Evolutionary conservation across 2,113 vertebrate species (phyloP), one percentile per base, ranked within the genome.

Genomic region (Tenebrosternarchus preto): DNA sequence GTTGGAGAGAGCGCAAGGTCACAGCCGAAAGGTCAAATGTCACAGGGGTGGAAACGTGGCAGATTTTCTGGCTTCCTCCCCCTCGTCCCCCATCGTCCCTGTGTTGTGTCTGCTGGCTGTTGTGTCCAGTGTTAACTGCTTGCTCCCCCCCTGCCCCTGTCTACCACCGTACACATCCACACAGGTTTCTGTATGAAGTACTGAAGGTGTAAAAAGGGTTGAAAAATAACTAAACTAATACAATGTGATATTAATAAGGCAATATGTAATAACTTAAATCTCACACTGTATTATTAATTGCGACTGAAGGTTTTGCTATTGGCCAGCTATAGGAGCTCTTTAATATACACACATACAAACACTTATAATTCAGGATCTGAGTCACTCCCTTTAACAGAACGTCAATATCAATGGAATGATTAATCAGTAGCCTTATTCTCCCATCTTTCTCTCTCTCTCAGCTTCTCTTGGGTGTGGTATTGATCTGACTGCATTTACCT

Each of bases 401-500:
- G 89, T 93, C 92, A 92, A 91, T 92, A 90, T 89, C 85, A 91
- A 91, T 91, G 90, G 88, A 92, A 92, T 91, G 91, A 93, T 93
- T 92, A 92, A 92, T 92, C 89, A 89, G 91, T 81, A 84, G 78
- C 85, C 85, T 77, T 16, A n/a, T 87, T 82, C 81, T 83, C 87
- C 85, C 86, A 86, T 86, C 66, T 43, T 64, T 70, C 53, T 33
- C 27, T 36, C 39, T 73, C 22, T 79, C 82, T 85, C 85, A 27
- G 73, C 64, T 89, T 86, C 87, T 85, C 88, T 91, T 86, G 89
- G 86, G 90, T 86, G 87, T 73, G 77, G 83, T 94, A 94, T 94
- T 88, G 92, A 94, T 94, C 91, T 89, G 90, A 93, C 92, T 93
- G 88, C 91, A 92, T 92, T 94, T 93, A 90, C 90, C 84, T 91